Conservation (phyloP, 2,888 invertebrate genomes). For the Idaea biselata region DNA sequence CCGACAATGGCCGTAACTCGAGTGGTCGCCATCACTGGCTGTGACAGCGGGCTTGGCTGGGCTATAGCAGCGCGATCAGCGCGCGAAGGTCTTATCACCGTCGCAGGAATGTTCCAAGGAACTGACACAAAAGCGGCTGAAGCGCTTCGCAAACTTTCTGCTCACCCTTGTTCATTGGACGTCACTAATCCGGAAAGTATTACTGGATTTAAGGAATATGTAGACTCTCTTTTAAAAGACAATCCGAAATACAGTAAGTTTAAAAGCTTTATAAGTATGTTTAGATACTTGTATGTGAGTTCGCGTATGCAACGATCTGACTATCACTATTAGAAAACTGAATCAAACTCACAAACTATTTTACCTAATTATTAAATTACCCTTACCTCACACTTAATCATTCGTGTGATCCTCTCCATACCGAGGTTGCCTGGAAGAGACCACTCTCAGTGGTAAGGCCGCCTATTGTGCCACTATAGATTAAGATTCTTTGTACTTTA, state of each 20-base stretch:
- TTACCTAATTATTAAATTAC: no score
- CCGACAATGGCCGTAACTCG: constrained; percentile 45
- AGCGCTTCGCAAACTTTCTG: constrained; percentile 59
- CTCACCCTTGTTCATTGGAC: constrained; percentile 82
- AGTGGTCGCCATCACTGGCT: constrained; percentile 88
- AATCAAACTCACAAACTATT: no score
- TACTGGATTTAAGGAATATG: constrained; percentile 64
- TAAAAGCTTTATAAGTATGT: not conserved
- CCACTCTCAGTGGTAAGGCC: no score
- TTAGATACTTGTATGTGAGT: not conserved
- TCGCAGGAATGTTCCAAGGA: constrained; percentile 88
- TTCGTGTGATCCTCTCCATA: no score
- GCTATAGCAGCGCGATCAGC: constrained; percentile 83
- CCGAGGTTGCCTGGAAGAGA: no score
- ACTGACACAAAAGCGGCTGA: constrained; percentile 71
- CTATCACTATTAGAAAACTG: no score
- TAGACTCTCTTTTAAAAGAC: constrained; percentile 66
- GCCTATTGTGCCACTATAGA: no score
- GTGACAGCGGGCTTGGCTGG: constrained; percentile 92
- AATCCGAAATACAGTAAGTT: constrained; percentile 77
- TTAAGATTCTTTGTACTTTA: no score
- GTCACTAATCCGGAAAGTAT: constrained; percentile 83
- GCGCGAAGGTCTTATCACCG: constrained; percentile 84
- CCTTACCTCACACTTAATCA: no score
- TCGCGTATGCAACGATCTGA: no score